These are phyloP conservation scores for Lepilemur ruficaudatus DNA, from an alignment of 2,797 vertebrate genomes.

Conservation along the genomic window DNA sequence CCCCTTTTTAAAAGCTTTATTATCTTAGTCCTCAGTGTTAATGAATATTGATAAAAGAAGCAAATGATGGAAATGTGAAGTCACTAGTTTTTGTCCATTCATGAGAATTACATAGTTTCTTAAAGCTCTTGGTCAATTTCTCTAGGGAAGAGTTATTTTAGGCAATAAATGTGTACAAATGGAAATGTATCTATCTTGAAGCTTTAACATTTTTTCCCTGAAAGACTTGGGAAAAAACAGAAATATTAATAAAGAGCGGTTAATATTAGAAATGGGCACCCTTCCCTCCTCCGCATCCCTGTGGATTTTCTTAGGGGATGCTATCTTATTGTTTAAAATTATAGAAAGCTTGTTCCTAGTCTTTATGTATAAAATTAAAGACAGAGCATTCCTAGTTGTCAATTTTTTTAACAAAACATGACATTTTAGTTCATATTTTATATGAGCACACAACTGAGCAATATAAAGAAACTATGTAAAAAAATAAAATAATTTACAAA, in stretches of 20 bases:
- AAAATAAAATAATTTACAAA: constrained; percentile 18
- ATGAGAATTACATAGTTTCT: constrained; percentile 10
- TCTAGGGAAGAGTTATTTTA: constrained; percentile 14
- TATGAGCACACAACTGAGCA: neutral
- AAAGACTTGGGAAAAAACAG: constrained; percentile 28
- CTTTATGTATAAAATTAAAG: neutral
- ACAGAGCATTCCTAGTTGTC: neutral
- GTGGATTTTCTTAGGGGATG: neutral
- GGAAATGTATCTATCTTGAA: neutral
- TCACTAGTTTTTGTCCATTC: neutral
- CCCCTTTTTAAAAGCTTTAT: neutral
- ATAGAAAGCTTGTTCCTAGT: neutral
- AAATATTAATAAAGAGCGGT: neutral
- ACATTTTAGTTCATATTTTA: constrained; percentile 27
- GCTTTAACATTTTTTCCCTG: constrained; percentile 31
- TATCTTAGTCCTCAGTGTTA: neutral
- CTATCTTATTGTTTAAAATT: neutral
- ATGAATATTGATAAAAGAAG: constrained; percentile 40
- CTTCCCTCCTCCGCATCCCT: neutral
- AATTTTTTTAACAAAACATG: neutral
- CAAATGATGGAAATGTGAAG: neutral
- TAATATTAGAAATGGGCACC: neutral
- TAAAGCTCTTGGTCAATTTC: neutral
- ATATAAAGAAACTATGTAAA: constrained; percentile 12
- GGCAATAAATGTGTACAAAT: neutral